Base-by-base conservation (phyloP, 2,797 vertebrate species). In the Erethizon dorsatum region DNA sequence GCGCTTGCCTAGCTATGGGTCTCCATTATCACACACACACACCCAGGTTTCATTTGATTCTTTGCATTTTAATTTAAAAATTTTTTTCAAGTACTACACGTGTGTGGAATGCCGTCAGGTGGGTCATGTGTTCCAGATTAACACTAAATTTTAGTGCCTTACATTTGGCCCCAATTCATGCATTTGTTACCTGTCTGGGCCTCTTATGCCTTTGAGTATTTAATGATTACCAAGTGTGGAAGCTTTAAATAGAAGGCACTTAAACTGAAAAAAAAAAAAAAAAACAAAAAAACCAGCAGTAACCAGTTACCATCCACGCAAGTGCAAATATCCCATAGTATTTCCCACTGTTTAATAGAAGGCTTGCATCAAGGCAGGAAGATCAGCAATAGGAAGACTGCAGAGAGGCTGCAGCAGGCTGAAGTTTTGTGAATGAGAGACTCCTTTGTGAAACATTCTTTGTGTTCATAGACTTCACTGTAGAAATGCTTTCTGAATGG, bases 191-290 rank as follows among this genome's bases (percentile, higher is more conserved):
- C 78, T 83, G 47, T 59, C 69, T 77, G 15, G 47, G n/a, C 82
- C 18, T 20, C 57, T 77, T 5, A 7, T 24, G 33, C 41, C 41
- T 91, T 83, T 85, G 90, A 94, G 67, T 77, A 24, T 83, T 93
- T 90, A 83, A 83, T 77, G 61, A 95, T 89, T 92, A 67, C 82
- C 52, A 73, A 85, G 63, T 80, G 33, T 95, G 57, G 56, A 83
- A n/a, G 33, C 50, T 41, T 93, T 91, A 54, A 94, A 11, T 87
- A 45, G 75, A 61, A 89, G 91, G 26, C 33, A 84, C 47, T 90
- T 93, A 90, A 95, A 82, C 11, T 88, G 1, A 59, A 31, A 31
- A 50, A 75, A 2, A 41, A 73, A 22, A 91, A 37, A 5, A 15
- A 37, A 37, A 18, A 15, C 86, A 91, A 89, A 31, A 41, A 41